Percentiles rank a stretch among this genome's conserved stretches.
phyloP scores from a whole-genome alignment of 2,888 invertebrate species.

The Drosophila falleni region DNA sequence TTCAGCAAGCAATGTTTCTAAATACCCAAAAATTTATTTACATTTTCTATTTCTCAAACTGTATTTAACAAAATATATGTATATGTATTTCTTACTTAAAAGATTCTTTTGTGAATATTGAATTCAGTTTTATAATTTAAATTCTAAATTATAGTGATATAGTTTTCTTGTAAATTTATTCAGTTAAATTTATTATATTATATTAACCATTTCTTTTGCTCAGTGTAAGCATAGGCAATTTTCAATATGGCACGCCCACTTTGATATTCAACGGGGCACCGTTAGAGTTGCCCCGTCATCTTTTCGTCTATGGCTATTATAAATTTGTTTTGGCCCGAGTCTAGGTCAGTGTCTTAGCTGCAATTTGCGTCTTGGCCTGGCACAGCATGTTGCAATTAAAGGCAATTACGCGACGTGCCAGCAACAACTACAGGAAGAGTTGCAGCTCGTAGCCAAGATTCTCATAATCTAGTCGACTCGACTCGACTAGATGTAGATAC shows the following conservation, averaged over 20 bases:
- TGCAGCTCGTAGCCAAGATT: slow-evolving; percentile 14
- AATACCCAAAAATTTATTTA: too few species aligned
- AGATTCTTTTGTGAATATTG: too few species aligned
- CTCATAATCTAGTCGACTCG: not conserved
- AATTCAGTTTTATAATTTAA: too few species aligned
- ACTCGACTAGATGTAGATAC: not conserved
- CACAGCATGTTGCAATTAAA: slow-evolving; percentile 77
- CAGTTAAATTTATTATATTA: too few species aligned
- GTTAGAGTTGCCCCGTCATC: slow-evolving; percentile 47
- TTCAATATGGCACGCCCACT: slow-evolving; percentile 48
- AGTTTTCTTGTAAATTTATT: too few species aligned
- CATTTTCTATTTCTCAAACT: too few species aligned
- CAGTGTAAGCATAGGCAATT: slow-evolving; percentile 31
- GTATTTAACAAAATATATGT: too few species aligned
- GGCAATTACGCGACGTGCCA: slow-evolving; percentile 72
- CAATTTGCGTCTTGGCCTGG: slow-evolving; percentile 61
- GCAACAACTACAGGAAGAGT: slow-evolving; percentile 49
- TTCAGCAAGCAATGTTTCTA: too few species aligned
- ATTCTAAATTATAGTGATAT: too few species aligned
- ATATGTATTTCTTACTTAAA: too few species aligned
- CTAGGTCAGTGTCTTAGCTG: slow-evolving; percentile 83
- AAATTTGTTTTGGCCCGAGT: slow-evolving; percentile 67
- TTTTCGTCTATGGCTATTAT: slow-evolving; percentile 52
- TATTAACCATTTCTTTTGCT: not conserved
- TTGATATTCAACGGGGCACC: slow-evolving; percentile 39